Percentiles rank a stretch among this genome's conserved stretches.
phyloP scores from a whole-genome alignment of 1,140 invertebrate species.

The Cephus cinctus region DNA sequence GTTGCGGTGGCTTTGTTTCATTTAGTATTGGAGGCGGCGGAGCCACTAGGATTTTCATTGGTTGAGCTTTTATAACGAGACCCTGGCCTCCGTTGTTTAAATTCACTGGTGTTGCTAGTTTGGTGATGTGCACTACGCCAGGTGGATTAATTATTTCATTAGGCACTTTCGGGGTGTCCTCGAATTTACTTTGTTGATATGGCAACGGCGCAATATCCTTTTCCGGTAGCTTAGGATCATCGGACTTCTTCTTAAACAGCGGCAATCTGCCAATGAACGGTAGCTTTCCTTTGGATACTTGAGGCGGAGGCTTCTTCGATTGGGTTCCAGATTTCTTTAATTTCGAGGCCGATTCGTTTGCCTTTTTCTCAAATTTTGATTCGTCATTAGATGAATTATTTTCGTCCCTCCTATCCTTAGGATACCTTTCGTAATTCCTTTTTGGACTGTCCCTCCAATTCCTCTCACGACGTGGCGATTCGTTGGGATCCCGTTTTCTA shows the following conservation, averaged over 20 bases:
- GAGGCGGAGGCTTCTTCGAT: conserved; percentile 33
- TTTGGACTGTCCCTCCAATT: conserved; percentile 50
- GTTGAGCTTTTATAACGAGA: conserved; percentile 13
- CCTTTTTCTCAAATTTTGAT: conserved; percentile 54
- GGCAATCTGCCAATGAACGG: conserved; percentile 71
- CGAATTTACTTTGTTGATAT: conserved; percentile 50
- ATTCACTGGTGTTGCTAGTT: conserved; percentile 51
- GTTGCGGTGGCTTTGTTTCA: conserved; percentile 25
- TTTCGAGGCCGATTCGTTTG: conserved; percentile 34
- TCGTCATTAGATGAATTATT: conserved; percentile 47
- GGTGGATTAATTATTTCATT: conserved; percentile 55
- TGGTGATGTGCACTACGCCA: conserved; percentile 59
- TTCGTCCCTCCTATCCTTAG: conserved; percentile 39
- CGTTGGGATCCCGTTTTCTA: conserved; percentile 38
- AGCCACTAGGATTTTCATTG: conserved; percentile 49
- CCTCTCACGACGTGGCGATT: conserved; percentile 47
- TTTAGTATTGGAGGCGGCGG: conserved; percentile 45
- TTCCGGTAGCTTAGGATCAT: conserved; percentile 49
- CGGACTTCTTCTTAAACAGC: conserved; percentile 64
- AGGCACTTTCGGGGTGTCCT: conserved; percentile 50
- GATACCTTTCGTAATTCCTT: conserved; percentile 45
- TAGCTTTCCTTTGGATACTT: conserved; percentile 57
- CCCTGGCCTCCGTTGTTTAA: conserved; percentile 22
- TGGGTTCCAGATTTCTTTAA: conserved; percentile 33
- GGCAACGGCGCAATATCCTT: conserved; percentile 49